Base-by-base conservation (phyloP, 2,888 invertebrate genomes). In the Drosophila vallismaia region DNA sequence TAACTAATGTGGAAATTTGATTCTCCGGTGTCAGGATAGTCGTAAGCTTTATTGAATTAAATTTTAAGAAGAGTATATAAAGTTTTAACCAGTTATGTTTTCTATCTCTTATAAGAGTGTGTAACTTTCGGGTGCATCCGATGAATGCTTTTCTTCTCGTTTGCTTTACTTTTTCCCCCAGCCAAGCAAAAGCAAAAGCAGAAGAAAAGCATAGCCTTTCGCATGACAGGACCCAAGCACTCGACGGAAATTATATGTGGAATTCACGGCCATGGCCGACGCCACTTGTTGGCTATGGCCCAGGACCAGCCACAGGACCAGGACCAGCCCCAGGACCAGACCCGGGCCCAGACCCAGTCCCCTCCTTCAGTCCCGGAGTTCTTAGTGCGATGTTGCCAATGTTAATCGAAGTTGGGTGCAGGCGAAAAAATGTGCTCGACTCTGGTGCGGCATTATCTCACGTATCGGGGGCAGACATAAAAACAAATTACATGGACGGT, bases 401-500 rank as follows among this genome's bases (percentile, higher is more conserved):
- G 88, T 86, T 83, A 83, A 83, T 88, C 83, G 83, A 83, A 83
- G 74, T 84, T 83, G 64, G 77, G 77, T 75, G 82, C 78, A 57
- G 62, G 54, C 36, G 36, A 60, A 56, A 60, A 59, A 46, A 42
- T 52, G 24, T 51, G 42, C 54, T 70, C 58, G 50, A 53, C 40
- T 71, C 73, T 67, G 67, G 74, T 6, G 5, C 28, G 28, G 88
- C 80, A 79, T 87, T 81, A 81, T 81, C 80, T 87, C 80, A 81
- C 80, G 88, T 81, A 87, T 87, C 78, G 40, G 82, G 80, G 84
- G 76, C 86, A 83, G 82, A 86, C 88, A 83, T 87, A 86, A 88
- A 83, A 83, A 88, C 82, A 83, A 83, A 83, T 83, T 83, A 88
- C 82, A 80, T 86, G 79, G 40, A 42, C 40, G 7, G 8, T 14